phyloP scores from a whole-genome alignment of 2,888 invertebrate species.

The Trichacis sp. region DNA sequence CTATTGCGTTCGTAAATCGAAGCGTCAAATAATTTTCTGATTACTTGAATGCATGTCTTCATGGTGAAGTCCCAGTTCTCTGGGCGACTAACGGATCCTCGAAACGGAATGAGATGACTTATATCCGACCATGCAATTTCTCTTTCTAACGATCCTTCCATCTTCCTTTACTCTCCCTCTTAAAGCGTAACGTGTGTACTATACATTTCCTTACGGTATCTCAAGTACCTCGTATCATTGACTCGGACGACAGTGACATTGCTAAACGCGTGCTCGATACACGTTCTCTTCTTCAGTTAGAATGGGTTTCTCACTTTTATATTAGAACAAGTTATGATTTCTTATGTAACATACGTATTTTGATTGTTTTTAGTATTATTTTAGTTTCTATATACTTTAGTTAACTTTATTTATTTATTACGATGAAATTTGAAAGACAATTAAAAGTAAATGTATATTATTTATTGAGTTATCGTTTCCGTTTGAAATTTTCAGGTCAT shows the following conservation, averaged over 20 bases:
- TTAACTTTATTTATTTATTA: too few species aligned
- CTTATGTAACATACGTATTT: too few species aligned
- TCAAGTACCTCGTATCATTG: slow-evolving; percentile 3
- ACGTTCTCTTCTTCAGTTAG: slow-evolving; percentile 4
- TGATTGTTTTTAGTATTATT: too few species aligned
- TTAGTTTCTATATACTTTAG: too few species aligned
- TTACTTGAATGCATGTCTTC: slow-evolving; percentile 50
- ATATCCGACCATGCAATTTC: slow-evolving; percentile 47
- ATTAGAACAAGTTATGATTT: too few species aligned
- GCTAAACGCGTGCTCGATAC: not conserved
- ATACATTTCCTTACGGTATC: slow-evolving; percentile 21
- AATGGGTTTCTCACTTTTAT: too few species aligned
- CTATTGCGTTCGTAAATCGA: not conserved
- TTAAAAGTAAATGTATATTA: too few species aligned
- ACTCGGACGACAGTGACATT: slow-evolving; percentile 21
- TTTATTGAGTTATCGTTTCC: too few species aligned
- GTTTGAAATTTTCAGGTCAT: too few species aligned
- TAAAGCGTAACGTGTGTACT: slow-evolving; percentile 3
- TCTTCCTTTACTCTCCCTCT: slow-evolving; percentile 31
- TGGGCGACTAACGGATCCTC: slow-evolving; percentile 45
- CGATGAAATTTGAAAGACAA: too few species aligned
- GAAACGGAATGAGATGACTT: slow-evolving; percentile 53
- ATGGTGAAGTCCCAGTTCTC: slow-evolving; percentile 43
- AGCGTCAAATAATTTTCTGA: slow-evolving; percentile 8
- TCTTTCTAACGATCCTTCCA: slow-evolving; percentile 27